Evolutionary conservation across 2,113 vertebrate species (phyloP).

Genomic region (Rallus limicola): DNA sequence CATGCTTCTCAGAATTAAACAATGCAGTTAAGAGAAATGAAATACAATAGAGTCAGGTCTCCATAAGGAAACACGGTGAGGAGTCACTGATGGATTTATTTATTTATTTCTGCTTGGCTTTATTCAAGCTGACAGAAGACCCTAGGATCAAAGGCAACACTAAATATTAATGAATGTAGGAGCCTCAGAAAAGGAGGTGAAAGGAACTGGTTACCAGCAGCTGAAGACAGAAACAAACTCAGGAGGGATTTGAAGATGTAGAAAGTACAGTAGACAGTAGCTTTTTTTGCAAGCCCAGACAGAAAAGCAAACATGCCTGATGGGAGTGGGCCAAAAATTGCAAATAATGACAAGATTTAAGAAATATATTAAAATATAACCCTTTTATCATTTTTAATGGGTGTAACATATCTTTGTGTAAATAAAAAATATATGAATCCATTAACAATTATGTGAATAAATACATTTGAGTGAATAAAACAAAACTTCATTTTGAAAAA

Average conservation of each 20-base stretch:
- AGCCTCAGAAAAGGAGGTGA: background rate
- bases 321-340: background rate
- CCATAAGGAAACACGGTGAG: background rate
- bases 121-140: slow-evolving; percentile 11
- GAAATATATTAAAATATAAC: background rate
- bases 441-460: background rate
- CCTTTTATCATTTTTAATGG: accelerated
- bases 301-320: background rate
- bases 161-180: slow-evolving; percentile 35
- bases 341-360: background rate
- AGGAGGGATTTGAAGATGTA: background rate
- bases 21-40: background rate
- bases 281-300: background rate
- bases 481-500: background rate
- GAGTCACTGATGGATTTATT: background rate
- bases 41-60: background rate
- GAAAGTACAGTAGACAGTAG: background rate
- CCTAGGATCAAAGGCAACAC: slow-evolving; percentile 2
- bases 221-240: background rate
- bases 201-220: background rate
- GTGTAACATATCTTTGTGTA: background rate
- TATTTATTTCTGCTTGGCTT: background rate
- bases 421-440: background rate
- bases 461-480: background rate
- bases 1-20: background rate